Base-by-base conservation (phyloP, 2,888 invertebrate species). In the Drosophila colorata region DNA sequence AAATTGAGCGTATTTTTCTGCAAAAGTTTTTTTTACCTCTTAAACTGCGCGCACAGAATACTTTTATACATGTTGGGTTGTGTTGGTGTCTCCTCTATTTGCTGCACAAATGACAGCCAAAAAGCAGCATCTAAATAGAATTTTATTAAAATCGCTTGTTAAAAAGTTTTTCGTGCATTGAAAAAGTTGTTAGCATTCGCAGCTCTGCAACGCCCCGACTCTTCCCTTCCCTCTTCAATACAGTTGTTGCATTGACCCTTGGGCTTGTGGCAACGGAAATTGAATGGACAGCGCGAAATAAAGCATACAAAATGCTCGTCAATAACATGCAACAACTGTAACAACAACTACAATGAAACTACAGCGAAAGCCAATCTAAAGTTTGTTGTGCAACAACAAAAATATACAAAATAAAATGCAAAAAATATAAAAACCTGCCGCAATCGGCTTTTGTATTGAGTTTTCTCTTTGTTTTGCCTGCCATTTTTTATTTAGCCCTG, bases 141-240 rank as follows among this genome's bases (percentile, higher is more conserved):
- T 87, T 87, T 84, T 88, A 87, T 84, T 84, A 88, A 85, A 88
- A 87, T 87, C 81, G 88, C 87, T 88, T 88, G 88, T 76, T 88
- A 80, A 76, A 86, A 88, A 78, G 46, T 87, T 72, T 68, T 49
- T 37, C 20, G 23, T 20, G 53, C 67, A 69, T 63, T 74, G 67
- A 77, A 81, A 85, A 85, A 86, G 78, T 80, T 80, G 63, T 51
- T 60, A 23, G 52, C 47, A 67, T 57, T 60, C 52, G n/a, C 48
- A 46, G 11, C 43, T 47, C 38, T 18, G 6, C 7, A 13, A 18
- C 5, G 7, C 16, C 37, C 13, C 2, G 11, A 6, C 14, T 18
- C 11, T 13, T 13, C 9, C 5, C 20, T 8, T 9, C 25, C 4
- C 20, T 8, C 47, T 23, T 41, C 31, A 11, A 14, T 9, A 5